These are phyloP conservation scores for Catagonus wagneri DNA, from an alignment of 2,113 vertebrate species.

Conservation along the genomic window DNA sequence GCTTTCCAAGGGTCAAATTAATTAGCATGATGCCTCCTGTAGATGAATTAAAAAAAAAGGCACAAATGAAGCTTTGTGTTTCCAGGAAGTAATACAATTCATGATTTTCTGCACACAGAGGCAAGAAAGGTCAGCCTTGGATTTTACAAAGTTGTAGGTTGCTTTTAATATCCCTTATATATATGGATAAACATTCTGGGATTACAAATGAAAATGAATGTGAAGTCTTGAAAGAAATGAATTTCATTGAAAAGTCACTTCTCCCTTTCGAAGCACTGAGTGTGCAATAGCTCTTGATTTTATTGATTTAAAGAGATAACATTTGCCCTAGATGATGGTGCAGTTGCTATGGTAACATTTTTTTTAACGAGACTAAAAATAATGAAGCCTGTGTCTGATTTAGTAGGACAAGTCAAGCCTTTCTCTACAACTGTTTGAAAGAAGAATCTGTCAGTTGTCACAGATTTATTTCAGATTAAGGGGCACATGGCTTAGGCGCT, in stretches of 20 bases:
- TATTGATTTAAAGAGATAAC: constrained; percentile 75
- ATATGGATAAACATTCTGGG: not conserved
- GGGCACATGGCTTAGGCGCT: constrained; percentile 5
- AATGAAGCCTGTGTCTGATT: constrained; percentile 60
- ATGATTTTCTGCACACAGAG: constrained; percentile 55
- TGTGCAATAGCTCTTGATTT: constrained; percentile 38
- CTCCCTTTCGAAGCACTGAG: constrained; percentile 64
- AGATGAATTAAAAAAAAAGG: constrained; percentile 37
- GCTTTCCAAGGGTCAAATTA: not conserved
- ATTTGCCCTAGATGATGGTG: constrained; percentile 48
- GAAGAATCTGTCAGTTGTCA: constrained; percentile 56
- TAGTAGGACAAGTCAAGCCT: constrained; percentile 63
- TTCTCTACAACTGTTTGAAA: constrained; percentile 69
- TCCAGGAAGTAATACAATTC: constrained; percentile 61
- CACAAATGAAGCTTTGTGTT: constrained; percentile 28
- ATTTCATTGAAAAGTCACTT: constrained; percentile 60
- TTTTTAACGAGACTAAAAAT: constrained; percentile 72
- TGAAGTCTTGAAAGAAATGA: constrained; percentile 60
- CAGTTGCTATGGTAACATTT: constrained; percentile 66
- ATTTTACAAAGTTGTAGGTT: constrained; percentile 14
- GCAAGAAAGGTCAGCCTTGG: not conserved
- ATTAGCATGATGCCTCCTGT: not conserved
- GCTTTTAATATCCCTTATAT: constrained; percentile 45
- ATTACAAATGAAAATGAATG: constrained; percentile 63
- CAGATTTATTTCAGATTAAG: constrained; percentile 76